These are phyloP conservation scores for Rhagologus leucostigma DNA, from an alignment of 2,113 vertebrate species.

Conservation along the genomic window DNA sequence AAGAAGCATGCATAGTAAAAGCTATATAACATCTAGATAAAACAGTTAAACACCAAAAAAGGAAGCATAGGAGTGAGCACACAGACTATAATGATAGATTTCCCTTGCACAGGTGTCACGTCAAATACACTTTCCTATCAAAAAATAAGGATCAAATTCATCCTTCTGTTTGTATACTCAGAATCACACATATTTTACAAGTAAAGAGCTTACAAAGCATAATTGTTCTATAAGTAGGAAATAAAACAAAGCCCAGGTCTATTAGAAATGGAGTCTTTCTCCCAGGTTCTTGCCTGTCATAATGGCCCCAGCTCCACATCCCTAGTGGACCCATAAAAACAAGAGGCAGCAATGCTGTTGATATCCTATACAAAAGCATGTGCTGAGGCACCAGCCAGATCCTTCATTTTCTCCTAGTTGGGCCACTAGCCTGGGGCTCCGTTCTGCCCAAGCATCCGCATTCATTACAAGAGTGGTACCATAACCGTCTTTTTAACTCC, in stretches of 20 bases:
- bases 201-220: not conserved
- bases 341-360: not conserved
- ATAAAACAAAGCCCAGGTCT: not conserved
- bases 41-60: not conserved
- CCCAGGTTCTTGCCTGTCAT: rapidly evolving
- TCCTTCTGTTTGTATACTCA: not conserved
- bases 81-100: not conserved
- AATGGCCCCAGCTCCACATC: not conserved
- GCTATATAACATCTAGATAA: not conserved
- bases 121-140: not conserved
- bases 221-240: not conserved
- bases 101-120: not conserved
- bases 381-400: not conserved
- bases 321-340: not conserved
- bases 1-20: not conserved
- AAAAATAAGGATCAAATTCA: not conserved
- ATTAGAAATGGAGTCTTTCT: not conserved
- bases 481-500: not conserved
- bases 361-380: not conserved
- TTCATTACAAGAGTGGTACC: not conserved
- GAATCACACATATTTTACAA: not conserved
- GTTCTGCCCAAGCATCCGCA: not conserved
- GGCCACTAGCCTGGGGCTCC: not conserved
- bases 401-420: not conserved
- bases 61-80: not conserved